Evolutionary conservation across 2,113 vertebrate species (phyloP).

Genomic region (Spea bombifrons): DNA sequence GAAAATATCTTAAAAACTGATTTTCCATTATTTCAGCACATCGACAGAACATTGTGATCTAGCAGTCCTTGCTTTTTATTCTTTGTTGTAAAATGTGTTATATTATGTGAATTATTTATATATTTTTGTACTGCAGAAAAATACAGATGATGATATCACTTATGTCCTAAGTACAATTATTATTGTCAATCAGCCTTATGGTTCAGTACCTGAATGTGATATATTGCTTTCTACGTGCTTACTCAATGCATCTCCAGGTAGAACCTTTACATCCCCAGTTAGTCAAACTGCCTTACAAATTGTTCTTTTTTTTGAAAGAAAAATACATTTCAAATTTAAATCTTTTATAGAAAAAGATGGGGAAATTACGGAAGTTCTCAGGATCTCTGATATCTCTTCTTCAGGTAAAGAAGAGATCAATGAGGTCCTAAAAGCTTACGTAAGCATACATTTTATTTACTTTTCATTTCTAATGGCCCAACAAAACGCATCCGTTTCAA

Average conservation of each 20-base stretch:
- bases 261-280: neutral
- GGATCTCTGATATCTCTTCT: too few relatives aligned
- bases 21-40: neutral
- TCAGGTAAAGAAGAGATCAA: too few relatives aligned
- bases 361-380: too few relatives aligned
- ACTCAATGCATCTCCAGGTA: neutral
- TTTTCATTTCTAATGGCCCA: too few relatives aligned
- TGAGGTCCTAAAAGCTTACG: too few relatives aligned
- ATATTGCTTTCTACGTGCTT: neutral
- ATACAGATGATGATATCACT: neutral
- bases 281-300: too few relatives aligned
- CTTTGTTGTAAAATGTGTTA: neutral
- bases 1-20: conserved; percentile 1
- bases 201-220: neutral
- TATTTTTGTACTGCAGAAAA: neutral
- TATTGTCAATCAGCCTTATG: neutral
- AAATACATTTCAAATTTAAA: too few relatives aligned
- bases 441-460: too few relatives aligned
- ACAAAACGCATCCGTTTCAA: too few relatives aligned
- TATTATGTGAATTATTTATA: neutral
- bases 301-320: too few relatives aligned
- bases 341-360: too few relatives aligned
- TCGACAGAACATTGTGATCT: neutral
- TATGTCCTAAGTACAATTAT: neutral
- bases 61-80: neutral